A percentile compares a stretch with the other conserved stretches of the same genome.
Conservation (phyloP, 2,888 invertebrate species). For the Mesochorus sp. region DNA sequence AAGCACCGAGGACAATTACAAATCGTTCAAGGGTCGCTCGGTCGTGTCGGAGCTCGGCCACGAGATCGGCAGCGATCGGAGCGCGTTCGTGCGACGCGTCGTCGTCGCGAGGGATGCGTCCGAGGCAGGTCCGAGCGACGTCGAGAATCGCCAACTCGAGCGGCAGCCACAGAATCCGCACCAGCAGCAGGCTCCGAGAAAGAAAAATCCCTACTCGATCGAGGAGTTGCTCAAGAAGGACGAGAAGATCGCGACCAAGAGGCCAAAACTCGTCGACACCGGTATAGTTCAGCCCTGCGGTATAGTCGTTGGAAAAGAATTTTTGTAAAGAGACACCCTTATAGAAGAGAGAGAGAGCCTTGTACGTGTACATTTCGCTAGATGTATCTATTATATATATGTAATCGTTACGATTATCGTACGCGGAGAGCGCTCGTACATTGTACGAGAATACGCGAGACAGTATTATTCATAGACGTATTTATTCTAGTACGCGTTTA, state of each 20-base stretch:
- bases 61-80: slow-evolving; percentile 76
- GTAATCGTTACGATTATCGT: too few species aligned
- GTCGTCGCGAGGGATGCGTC: slow-evolving; percentile 35
- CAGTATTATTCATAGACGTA: too few species aligned
- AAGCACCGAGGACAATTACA: slow-evolving; percentile 76
- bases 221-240: slow-evolving; percentile 93
- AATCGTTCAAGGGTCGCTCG: slow-evolving; percentile 75
- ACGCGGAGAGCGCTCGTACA: too few species aligned
- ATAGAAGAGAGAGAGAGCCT: neutral
- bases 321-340: slow-evolving; percentile 33
- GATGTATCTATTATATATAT: too few species aligned
- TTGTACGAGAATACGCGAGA: too few species aligned
- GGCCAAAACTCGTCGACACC: slow-evolving; percentile 81
- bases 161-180: slow-evolving; percentile 72
- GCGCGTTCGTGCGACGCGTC: slow-evolving; percentile 76
- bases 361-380: too few species aligned
- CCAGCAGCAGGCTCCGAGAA: slow-evolving; percentile 81
- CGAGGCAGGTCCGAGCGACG: slow-evolving; percentile 34
- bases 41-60: slow-evolving; percentile 76
- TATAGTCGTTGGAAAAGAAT: slow-evolving; percentile 83
- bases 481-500: too few species aligned
- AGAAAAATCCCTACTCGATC: slow-evolving; percentile 93
- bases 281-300: slow-evolving; percentile 85
- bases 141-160: slow-evolving; percentile 63
- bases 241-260: slow-evolving; percentile 83